Evolutionary conservation across 1,140 invertebrate species (phyloP).

Genomic region (Micrasema minimum): DNA sequence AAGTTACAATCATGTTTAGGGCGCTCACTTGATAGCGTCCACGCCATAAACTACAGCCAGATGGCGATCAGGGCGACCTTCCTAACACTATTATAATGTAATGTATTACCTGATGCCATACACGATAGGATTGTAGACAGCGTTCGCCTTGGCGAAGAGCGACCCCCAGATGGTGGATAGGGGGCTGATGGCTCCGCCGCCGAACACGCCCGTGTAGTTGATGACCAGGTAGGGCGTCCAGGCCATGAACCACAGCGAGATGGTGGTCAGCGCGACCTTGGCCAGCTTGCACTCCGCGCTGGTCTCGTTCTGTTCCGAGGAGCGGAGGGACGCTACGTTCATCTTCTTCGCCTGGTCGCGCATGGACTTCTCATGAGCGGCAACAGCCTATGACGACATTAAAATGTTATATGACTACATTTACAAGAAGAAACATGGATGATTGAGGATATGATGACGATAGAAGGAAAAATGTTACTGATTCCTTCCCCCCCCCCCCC

Average conservation of each 20-base stretch:
- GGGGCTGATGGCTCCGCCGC: constrained; percentile 73
- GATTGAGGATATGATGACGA: no score
- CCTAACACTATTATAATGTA: no score
- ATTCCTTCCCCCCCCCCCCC: no score
- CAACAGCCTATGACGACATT: constrained; percentile 77
- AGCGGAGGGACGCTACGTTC: constrained; percentile 82
- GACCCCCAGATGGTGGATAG: constrained; percentile 82
- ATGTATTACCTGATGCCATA: constrained; percentile 78
- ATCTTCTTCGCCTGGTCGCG: constrained; percentile 86
- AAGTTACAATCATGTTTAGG: no score
- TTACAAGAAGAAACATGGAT: no score
- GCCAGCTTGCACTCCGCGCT: constrained; percentile 82
- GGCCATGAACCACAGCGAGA: constrained; percentile 84
- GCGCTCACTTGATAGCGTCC: no score
- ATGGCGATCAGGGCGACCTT: no score
- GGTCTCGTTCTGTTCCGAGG: constrained; percentile 72
- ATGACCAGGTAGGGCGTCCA: constrained; percentile 88
- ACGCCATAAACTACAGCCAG: no score
- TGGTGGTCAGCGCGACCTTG: constrained; percentile 83
- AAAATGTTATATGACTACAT: no score
- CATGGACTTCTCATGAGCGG: constrained; percentile 84
- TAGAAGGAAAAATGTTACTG: no score
- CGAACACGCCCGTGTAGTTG: constrained; percentile 81
- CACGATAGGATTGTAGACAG: constrained; percentile 85
- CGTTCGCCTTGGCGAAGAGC: constrained; percentile 82